Evolutionary conservation across 1,140 invertebrate genomes (phyloP).

Genomic region (Diprion similis): DNA sequence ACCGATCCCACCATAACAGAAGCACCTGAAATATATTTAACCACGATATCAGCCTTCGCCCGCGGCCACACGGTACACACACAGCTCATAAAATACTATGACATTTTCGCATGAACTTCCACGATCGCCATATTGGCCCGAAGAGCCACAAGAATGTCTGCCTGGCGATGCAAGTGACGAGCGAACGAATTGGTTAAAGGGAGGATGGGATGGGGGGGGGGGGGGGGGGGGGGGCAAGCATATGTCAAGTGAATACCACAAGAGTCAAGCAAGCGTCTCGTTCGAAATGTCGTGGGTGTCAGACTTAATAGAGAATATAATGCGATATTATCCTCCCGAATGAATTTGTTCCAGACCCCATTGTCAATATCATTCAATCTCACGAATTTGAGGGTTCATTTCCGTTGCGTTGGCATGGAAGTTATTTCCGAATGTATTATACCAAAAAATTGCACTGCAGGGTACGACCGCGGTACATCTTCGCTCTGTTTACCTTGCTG

Average conservation of each 20-base stretch:
- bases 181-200: too few relatives aligned
- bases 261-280: not conserved
- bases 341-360: not conserved
- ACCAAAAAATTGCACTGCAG: not conserved
- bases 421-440: too few relatives aligned
- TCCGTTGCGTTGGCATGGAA: not conserved
- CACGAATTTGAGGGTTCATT: not conserved
- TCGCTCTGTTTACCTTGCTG: not conserved
- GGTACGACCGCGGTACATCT: not conserved
- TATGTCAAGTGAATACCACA: constrained; percentile 2
- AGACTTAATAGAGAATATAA: too few relatives aligned
- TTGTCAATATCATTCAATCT: not conserved
- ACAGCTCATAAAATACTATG: constrained; percentile 1
- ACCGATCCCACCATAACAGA: not conserved
- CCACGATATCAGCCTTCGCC: constrained; percentile 10
- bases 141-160: constrained; percentile 15
- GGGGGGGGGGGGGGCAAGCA: not conserved
- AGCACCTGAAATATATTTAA: not conserved
- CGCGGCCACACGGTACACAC: constrained; percentile 11
- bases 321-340: too few relatives aligned
- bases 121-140: constrained; percentile 11
- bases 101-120: constrained; percentile 11
- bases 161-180: not conserved
- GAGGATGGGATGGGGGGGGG: too few relatives aligned
- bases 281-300: too few relatives aligned